Evolutionary conservation across 2,888 invertebrate species (phyloP).

Genomic region (Eristalis tenax): DNA sequence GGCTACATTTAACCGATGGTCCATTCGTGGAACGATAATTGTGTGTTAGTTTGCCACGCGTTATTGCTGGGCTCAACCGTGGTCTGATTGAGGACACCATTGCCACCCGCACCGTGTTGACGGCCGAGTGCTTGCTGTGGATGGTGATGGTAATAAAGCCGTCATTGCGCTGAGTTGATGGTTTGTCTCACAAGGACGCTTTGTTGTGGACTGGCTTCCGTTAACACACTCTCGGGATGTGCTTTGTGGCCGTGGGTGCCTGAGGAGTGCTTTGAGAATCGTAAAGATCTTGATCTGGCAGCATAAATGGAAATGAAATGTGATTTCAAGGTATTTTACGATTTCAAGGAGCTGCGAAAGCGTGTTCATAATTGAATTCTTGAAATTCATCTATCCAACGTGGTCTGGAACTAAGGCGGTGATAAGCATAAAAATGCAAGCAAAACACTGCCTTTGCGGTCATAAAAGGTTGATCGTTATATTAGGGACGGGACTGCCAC

Average conservation of each 20-base stretch:
- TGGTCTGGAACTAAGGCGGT: background rate
- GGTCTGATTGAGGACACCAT: background rate
- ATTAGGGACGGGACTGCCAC: too few relatives aligned
- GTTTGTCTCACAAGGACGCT: background rate
- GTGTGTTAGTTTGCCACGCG: background rate
- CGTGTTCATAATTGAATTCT: background rate
- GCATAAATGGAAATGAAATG: background rate
- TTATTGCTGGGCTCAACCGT: background rate
- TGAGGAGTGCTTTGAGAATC: background rate
- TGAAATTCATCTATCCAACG: background rate
- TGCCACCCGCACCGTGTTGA: background rate
- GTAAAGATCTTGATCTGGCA: background rate
- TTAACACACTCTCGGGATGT: background rate
- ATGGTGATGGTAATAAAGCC: background rate
- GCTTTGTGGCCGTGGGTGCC: background rate
- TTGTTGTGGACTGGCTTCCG: background rate
- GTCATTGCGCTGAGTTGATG: background rate
- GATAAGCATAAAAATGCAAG: too few relatives aligned
- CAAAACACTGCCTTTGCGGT: too few relatives aligned
- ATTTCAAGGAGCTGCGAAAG: background rate
- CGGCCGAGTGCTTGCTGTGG: background rate
- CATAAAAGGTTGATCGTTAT: too few relatives aligned
- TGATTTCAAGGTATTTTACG: background rate
- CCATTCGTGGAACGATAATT: slow-evolving; percentile 14
- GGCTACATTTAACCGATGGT: slow-evolving; percentile 20